Conservation (phyloP, 2,797 vertebrate genomes). For the Anniella stebbinsi region DNA sequence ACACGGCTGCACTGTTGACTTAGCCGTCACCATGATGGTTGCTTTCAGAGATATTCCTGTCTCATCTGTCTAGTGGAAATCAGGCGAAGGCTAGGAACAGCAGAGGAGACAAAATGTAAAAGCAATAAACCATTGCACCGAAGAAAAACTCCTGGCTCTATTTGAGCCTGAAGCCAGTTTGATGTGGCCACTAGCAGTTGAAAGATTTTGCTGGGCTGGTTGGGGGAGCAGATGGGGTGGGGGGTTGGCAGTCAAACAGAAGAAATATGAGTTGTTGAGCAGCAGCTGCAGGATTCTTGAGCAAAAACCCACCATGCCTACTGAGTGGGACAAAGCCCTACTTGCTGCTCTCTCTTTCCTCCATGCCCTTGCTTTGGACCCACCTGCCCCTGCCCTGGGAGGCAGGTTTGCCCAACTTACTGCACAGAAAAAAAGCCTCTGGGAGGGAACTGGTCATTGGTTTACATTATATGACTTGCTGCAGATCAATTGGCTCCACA, state of each 20-base stretch:
- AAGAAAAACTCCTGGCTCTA: slow-evolving; percentile 35
- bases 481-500: slow-evolving; percentile 54
- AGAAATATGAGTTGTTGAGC: slow-evolving; percentile 52
- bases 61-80: slow-evolving; percentile 68
- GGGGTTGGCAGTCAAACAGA: not conserved
- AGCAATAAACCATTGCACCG: slow-evolving; percentile 17
- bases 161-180: slow-evolving; percentile 22
- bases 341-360: not conserved
- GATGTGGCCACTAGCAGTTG: slow-evolving; percentile 28
- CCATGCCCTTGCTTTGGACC: slow-evolving; percentile 41
- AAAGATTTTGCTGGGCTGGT: slow-evolving; percentile 31
- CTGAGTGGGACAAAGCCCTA: not conserved
- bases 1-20: slow-evolving; percentile 65
- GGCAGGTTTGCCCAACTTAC: slow-evolving; percentile 21
- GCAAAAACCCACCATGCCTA: not conserved
- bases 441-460: slow-evolving; percentile 42
- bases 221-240: not conserved
- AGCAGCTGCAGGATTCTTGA: slow-evolving; percentile 4
- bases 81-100: slow-evolving; percentile 46
- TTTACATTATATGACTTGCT: slow-evolving; percentile 48
- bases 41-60: slow-evolving; percentile 50
- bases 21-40: slow-evolving; percentile 55
- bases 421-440: slow-evolving; percentile 27
- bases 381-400: slow-evolving; percentile 18
- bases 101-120: slow-evolving; percentile 55